These are phyloP conservation scores for Hyposmocoma kahamanoa DNA, from an alignment of 1,140 invertebrate species.

Conservation along the genomic window DNA sequence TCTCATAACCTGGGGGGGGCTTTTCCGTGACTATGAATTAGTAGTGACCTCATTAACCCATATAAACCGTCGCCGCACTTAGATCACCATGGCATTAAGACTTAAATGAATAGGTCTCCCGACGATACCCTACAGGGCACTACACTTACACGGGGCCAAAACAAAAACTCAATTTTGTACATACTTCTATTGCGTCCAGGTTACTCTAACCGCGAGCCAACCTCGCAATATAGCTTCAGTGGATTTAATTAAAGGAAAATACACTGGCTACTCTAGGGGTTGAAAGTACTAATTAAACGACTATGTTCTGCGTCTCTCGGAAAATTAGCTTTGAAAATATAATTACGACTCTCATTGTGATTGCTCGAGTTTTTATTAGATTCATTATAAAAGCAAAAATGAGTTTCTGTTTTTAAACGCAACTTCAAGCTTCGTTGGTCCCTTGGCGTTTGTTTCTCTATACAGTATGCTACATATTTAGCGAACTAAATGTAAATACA, in stretches of 20 bases:
- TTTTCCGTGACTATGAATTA: conserved; percentile 56
- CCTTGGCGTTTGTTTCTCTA: no score
- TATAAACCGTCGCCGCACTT: conserved; percentile 40
- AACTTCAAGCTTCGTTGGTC: no score
- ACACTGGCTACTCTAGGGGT: neutral
- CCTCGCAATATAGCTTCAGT: neutral
- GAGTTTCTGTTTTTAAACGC: no score
- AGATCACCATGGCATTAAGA: conserved; percentile 47
- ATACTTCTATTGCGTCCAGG: neutral
- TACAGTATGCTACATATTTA: no score
- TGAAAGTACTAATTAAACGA: neutral
- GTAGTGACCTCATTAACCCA: conserved; percentile 62
- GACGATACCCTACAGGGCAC: no score
- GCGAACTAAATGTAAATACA: no score
- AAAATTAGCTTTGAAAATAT: neutral
- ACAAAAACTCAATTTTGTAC: no score
- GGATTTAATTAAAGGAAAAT: neutral
- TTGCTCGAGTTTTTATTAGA: no score
- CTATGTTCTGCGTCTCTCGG: neutral
- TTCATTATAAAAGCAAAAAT: no score
- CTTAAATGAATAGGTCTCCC: neutral
- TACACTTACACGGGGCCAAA: neutral
- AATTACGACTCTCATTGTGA: neutral
- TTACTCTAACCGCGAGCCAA: neutral
- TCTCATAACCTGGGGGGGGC: conserved; percentile 41